Evolutionary conservation across 2,797 vertebrate species (phyloP), one percentile per base, ranked within the genome.

Genomic region (Chloroceryle amazona): DNA sequence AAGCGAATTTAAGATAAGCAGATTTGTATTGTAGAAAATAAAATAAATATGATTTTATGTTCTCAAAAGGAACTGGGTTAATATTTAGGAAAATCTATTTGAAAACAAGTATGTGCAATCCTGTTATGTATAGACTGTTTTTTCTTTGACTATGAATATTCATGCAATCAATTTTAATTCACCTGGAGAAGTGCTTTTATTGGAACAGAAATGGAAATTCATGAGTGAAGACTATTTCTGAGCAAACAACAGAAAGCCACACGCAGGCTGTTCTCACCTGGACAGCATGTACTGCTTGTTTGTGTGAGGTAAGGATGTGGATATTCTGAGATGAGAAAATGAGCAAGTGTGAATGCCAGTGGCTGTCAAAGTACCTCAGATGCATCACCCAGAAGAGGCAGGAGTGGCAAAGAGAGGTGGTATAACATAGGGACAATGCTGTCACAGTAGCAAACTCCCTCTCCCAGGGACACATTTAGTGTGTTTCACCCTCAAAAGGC

Each of bases 131-230:
- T 39, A 63, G 33, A 29, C 11, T 57, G n/a, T 23, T 16, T 79
- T 85, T 88, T n/a, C 37, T 88, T 90, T 88, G 42, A 6, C 54
- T 73, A 21, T 31, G 35, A 84, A 93, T 89, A 86, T 84, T 89
- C 44, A 84, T 67, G 62, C 10, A 81, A 86, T 88, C 60, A 65
- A 22, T 88, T 96, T 90, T 66, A 89, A 86, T 93, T 89, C 67
- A 90, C 66, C 67, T 73, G 60, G 11, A 93, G 52, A 89, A 57
- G 31, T 16, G 29, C 14, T 65, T 84, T 84, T 84, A 52, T 81
- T 0, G 0, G 63, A 81, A 72, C 23, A 52, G 63, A 63, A 29
- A 18, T 29, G 23, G 67, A 80, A 76, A 57, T 42, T 75, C 28
- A n/a, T 20, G 39, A 6, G 1, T 8, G n/a, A 89, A 41, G 13